Evolutionary conservation across 2,888 invertebrate species (phyloP).

Genomic region (Zele albiditarsus): DNA sequence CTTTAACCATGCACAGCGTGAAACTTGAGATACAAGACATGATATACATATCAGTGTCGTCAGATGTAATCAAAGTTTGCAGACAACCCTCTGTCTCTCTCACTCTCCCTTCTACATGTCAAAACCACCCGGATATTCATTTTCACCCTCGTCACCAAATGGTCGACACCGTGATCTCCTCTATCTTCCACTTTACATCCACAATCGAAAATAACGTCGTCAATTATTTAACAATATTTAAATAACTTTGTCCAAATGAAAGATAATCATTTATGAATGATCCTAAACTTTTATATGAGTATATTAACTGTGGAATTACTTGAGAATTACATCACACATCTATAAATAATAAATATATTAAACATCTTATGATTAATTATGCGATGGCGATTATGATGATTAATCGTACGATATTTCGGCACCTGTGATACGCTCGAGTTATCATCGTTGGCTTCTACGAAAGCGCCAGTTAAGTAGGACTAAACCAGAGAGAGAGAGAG

Average conservation of each 20-base stretch:
- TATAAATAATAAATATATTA: too few species aligned
- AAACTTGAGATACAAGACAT: neutral
- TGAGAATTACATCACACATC: too few species aligned
- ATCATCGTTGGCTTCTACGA: constrained; percentile 52
- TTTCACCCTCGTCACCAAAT: constrained; percentile 53
- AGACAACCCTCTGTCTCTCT: constrained; percentile 59
- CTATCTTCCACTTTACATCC: constrained; percentile 36
- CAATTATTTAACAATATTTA: neutral
- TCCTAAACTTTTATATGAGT: too few species aligned
- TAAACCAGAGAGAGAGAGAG: constrained; percentile 16
- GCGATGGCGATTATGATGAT: constrained; percentile 8
- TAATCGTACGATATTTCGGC: constrained; percentile 30
- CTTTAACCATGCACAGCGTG: neutral
- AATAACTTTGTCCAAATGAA: too few species aligned
- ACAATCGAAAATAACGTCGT: neutral
- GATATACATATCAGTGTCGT: constrained; percentile 34
- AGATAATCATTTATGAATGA: too few species aligned
- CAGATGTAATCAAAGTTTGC: constrained; percentile 69
- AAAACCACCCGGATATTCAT: constrained; percentile 59
- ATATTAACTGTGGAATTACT: too few species aligned
- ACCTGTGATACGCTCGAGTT: constrained; percentile 43
- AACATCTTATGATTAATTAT: neutral
- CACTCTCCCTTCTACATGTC: constrained; percentile 53
- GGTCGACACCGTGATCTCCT: constrained; percentile 40
- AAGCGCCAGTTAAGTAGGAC: constrained; percentile 43